These are phyloP conservation scores for Acrocephalus arundinaceus DNA, from an alignment of 2,113 vertebrate species.

Conservation along the genomic window DNA sequence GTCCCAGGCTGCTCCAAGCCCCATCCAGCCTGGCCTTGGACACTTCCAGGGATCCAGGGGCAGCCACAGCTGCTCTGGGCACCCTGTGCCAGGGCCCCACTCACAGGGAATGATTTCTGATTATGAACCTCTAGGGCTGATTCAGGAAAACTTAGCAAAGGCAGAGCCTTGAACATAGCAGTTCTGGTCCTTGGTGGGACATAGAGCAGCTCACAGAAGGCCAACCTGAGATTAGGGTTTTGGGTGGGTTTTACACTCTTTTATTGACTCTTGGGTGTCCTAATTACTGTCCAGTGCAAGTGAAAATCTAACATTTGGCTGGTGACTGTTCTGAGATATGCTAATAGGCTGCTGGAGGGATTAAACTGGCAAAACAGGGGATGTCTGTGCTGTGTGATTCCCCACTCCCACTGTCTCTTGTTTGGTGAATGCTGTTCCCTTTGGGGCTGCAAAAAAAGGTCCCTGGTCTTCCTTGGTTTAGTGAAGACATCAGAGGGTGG, in stretches of 20 bases:
- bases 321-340: not conserved
- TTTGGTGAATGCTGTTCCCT: not conserved
- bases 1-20: accelerated
- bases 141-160: not conserved
- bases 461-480: not conserved
- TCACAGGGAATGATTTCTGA: accelerated
- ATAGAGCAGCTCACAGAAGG: not conserved
- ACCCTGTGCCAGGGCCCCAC: not conserved
- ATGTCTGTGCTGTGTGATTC: not conserved
- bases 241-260: not conserved
- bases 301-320: not conserved
- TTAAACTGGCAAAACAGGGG: not conserved
- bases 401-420: not conserved
- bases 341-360: not conserved
- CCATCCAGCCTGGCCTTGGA: accelerated
- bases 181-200: not conserved
- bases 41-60: not conserved
- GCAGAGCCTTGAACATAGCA: not conserved
- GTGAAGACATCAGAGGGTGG: not conserved
- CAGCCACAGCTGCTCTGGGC: not conserved
- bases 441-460: not conserved
- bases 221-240: not conserved
- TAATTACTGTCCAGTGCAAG: not conserved
- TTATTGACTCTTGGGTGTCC: not conserved
- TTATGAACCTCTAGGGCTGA: not conserved